Evolutionary conservation across 2,888 invertebrate species (phyloP).

Genomic region (Prenolepis imparis): DNA sequence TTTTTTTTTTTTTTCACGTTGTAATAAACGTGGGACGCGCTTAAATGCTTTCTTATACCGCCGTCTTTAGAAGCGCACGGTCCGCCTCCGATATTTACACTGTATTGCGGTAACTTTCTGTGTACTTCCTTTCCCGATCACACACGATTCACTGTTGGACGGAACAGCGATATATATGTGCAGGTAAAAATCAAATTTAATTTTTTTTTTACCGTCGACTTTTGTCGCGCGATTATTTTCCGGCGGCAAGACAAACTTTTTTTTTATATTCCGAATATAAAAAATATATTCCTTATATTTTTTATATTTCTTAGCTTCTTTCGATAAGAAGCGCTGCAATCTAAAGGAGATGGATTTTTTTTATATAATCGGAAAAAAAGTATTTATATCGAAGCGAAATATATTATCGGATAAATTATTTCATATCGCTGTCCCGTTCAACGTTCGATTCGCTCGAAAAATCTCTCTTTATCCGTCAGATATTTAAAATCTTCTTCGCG

Average conservation of each 20-base stretch:
- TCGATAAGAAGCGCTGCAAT: not conserved
- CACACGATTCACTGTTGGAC: not conserved
- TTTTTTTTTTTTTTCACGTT: not conserved
- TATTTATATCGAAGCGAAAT: conserved; percentile 8
- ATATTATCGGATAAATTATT: not conserved
- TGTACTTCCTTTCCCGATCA: not conserved
- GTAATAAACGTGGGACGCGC: conserved; percentile 9
- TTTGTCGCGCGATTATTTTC: not conserved
- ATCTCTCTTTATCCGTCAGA: not conserved
- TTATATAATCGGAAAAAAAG: not conserved
- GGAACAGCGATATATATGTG: not conserved
- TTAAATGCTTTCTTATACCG: not conserved
- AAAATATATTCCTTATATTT: no score
- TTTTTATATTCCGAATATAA: no score
- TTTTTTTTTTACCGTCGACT: not conserved
- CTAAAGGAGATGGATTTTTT: not conserved
- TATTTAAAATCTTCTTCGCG: not conserved
- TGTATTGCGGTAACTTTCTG: not conserved
- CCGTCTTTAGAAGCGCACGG: not conserved
- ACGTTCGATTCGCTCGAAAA: not conserved
- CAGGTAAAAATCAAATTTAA: conserved; percentile 17
- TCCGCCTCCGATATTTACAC: conserved; percentile 1
- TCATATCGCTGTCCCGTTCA: not conserved
- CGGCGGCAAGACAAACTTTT: not conserved
- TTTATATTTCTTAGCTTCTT: not conserved